A percentile compares a stretch with the other conserved stretches of the same genome.
phyloP scores from a whole-genome alignment of 2,113 vertebrate species.

The Lampris incognitus region DNA sequence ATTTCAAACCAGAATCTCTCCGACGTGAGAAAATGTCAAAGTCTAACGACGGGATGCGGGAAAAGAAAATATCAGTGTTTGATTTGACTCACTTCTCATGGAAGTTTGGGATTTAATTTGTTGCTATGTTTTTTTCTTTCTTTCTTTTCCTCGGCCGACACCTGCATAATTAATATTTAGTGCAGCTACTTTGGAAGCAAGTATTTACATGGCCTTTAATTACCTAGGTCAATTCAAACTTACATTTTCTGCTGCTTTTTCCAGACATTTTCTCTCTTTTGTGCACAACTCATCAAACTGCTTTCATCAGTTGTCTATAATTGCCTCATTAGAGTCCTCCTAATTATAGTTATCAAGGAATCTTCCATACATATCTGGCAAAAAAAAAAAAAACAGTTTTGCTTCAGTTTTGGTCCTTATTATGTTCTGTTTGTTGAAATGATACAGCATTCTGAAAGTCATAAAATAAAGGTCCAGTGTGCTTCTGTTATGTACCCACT shows the following conservation, averaged over 20 bases:
- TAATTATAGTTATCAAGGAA: constrained; percentile 83
- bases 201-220: constrained; percentile 74
- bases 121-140: constrained; percentile 15
- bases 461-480: not conserved
- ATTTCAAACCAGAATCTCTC: constrained; percentile 53
- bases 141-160: constrained; percentile 63
- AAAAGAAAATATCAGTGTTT: constrained; percentile 15
- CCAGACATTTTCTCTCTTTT: constrained; percentile 63
- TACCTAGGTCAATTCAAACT: constrained; percentile 73
- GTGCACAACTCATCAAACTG: constrained; percentile 74
- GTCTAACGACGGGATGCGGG: constrained; percentile 37
- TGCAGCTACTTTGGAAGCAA: constrained; percentile 63
- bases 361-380: constrained; percentile 77
- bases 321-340: constrained; percentile 82
- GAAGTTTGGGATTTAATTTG: constrained; percentile 40
- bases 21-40: constrained; percentile 32
- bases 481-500: constrained; percentile 9
- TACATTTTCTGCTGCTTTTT: constrained; percentile 66
- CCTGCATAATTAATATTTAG: constrained; percentile 79
- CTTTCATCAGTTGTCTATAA: constrained; percentile 81
- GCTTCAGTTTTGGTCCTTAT: constrained; percentile 47
- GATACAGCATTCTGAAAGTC: constrained; percentile 36
- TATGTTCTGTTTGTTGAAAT: constrained; percentile 43
- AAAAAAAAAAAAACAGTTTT: constrained; percentile 28
- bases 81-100: constrained; percentile 30